Evolutionary conservation across 2,797 vertebrate species (phyloP).

Genomic region (Syncerus caffer): DNA sequence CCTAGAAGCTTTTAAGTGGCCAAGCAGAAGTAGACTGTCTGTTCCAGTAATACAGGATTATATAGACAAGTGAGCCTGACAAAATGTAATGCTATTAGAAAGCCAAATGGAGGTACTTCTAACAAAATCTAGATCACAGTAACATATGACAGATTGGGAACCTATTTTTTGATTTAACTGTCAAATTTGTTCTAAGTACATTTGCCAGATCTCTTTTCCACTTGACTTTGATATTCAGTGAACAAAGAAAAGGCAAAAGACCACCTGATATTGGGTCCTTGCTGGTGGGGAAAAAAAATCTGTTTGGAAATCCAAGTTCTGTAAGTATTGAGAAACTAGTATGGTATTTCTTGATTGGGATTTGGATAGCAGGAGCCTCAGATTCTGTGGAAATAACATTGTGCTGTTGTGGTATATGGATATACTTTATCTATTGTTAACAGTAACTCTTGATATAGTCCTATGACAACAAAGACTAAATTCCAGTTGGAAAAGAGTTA

Average conservation of each 20-base stretch:
- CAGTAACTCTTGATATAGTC: background rate
- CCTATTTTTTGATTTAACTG: conserved; percentile 86
- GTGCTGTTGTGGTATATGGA: background rate
- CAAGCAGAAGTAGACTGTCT: conserved; percentile 51
- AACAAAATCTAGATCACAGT: conserved; percentile 89
- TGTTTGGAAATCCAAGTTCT: conserved; percentile 50
- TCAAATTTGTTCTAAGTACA: conserved; percentile 88
- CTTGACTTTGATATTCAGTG: conserved; percentile 93
- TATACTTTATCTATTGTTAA: background rate
- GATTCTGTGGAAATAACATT: background rate
- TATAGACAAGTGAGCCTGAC: conserved; percentile 79
- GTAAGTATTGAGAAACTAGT: conserved; percentile 31
- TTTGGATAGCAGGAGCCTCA: background rate
- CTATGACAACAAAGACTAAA: background rate
- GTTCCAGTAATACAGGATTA: conserved; percentile 58
- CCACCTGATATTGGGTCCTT: conserved; percentile 78
- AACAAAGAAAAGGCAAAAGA: conserved; percentile 87
- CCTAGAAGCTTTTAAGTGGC: conserved; percentile 2
- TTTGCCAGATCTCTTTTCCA: conserved; percentile 87
- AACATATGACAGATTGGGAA: conserved; percentile 86
- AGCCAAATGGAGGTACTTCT: conserved; percentile 88
- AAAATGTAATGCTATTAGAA: conserved; percentile 69
- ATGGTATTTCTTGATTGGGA: background rate
- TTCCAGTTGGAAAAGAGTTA: background rate
- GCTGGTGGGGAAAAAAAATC: conserved; percentile 66